These are phyloP conservation scores for Tribolium castaneum DNA, from an alignment of 1,140 invertebrate genomes.

Conservation along the genomic window DNA sequence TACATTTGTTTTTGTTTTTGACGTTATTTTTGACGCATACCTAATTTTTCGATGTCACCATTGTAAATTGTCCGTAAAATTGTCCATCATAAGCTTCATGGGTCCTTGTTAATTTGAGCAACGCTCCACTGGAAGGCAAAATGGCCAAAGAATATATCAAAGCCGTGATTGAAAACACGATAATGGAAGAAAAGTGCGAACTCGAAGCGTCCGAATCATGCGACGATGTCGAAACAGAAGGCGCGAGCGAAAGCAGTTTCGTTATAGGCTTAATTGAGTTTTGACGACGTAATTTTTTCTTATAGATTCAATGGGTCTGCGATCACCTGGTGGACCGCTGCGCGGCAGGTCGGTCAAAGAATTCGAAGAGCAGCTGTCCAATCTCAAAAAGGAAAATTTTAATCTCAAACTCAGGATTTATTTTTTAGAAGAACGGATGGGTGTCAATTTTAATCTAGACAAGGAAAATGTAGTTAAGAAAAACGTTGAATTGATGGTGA, in stretches of 20 bases:
- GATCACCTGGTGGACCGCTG: conserved; percentile 49
- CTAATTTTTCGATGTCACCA: conserved; percentile 21
- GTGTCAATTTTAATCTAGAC: conserved; percentile 70
- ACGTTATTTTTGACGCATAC: conserved; percentile 29
- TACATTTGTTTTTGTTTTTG: not conserved
- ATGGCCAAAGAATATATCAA: conserved; percentile 51
- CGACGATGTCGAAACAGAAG: conserved; percentile 2
- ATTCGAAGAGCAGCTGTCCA: conserved; percentile 86
- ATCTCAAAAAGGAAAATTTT: conserved; percentile 91
- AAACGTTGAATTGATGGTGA: conserved; percentile 83
- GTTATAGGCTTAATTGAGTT: not conserved
- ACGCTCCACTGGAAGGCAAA: conserved; percentile 10
- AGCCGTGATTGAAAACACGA: conserved; percentile 50
- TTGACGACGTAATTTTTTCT: conserved; percentile 32
- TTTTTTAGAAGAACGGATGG: conserved; percentile 88
- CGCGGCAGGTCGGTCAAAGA: conserved; percentile 78
- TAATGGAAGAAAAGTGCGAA: conserved; percentile 40
- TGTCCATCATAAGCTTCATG: conserved; percentile 9
- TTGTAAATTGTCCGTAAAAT: conserved; percentile 31
- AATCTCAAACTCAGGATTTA: conserved; percentile 91
- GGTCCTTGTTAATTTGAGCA: conserved; percentile 19
- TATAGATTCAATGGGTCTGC: conserved; percentile 56
- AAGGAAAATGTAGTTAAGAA: conserved; percentile 75
- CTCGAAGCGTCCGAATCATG: conserved; percentile 30
- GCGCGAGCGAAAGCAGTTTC: conserved; percentile 3